Base-by-base conservation (phyloP, 37 sponge, comb jelly and placozoan species). In the Spongilla lacustris region DNA sequence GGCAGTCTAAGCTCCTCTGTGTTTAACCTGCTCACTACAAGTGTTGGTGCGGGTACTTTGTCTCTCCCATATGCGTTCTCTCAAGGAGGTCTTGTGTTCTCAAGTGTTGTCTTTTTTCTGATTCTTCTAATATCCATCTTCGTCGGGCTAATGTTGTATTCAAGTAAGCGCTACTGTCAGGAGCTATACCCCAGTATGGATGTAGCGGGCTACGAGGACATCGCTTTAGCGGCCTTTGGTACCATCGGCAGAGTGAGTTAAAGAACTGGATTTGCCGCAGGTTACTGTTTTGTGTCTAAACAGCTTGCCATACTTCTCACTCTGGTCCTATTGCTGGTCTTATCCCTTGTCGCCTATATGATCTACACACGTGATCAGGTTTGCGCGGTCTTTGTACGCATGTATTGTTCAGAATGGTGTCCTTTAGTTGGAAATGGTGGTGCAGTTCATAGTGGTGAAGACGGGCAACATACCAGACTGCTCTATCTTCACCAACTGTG, bases 351-450 rank as follows among this genome's bases (percentile, higher is more conserved):
- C 68, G 92, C 95, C 2, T 95, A 95, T 73, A 95, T 95, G 95
- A 95, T 95, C n/a, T 91, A 79, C 38, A 67, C 95, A 10, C 58
- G 95, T 70, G 95, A 95, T 84, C 95, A 95, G 85, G 92, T 95
- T 41, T 41, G 41, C 41, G 6, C 6, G 3, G 67, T 66, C 1
- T 23, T 30, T 1, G 67, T n/a, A 35, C 46, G 36, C 73, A 36
- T 28, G 21, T 25, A 73, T 4, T 73, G 6, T n/a, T 41, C 3
- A 41, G 3, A 41, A 41, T 41, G 10, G 2, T 28, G n/a, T 67
- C 69, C 82, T 68, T 4, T 41, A 91, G 91, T 41, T 91, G 50
- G 78, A 85, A 9, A 23, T 31, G 21, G 80, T 93, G 25, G 32
- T 93, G 68, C 50, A 73, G 29, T 85, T 83, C 68, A 46, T 76